Evolutionary conservation across 2,888 invertebrate species (phyloP).

Genomic region (Tortrix viridana): DNA sequence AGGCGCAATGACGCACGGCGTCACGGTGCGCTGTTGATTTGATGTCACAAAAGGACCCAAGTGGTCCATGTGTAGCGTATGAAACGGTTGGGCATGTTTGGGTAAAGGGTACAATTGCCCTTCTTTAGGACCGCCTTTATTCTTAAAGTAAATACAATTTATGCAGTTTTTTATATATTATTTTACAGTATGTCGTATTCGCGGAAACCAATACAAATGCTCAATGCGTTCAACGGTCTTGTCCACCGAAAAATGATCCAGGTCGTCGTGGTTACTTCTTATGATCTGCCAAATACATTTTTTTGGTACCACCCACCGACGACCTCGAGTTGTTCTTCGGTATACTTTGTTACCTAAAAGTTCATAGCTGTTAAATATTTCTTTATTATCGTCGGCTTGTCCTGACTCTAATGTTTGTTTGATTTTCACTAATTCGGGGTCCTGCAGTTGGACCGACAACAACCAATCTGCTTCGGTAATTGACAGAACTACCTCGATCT

Average conservation of each 20-base stretch:
- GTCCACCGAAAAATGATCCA: conserved; percentile 40
- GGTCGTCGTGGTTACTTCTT: conserved; percentile 44
- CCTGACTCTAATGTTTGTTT: conserved; percentile 42
- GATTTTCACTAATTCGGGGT: conserved; percentile 35
- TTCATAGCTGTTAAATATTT: conserved; percentile 45
- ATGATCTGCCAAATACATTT: conserved; percentile 44
- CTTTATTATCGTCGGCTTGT: conserved; percentile 41
- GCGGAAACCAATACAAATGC: conserved; percentile 15
- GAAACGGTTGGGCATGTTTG: conserved; percentile 46
- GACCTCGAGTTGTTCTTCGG: conserved; percentile 43
- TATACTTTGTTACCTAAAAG: conserved; percentile 46
- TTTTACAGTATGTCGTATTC: conserved; percentile 38
- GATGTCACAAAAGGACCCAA: conserved; percentile 47
- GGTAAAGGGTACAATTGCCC: conserved; percentile 40
- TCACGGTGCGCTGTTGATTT: too few relatives aligned
- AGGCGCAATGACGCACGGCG: too few relatives aligned
- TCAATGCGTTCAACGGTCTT: conserved; percentile 35
- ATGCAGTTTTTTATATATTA: conserved; percentile 52
- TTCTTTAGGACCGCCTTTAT: conserved; percentile 40
- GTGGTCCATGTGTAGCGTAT: conserved; percentile 49
- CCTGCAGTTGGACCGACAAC: conserved; percentile 43
- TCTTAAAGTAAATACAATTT: conserved; percentile 52
- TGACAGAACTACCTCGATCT: conserved; percentile 3
- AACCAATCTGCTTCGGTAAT: conserved; percentile 15
- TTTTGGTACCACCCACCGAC: conserved; percentile 48